phyloP scores from a whole-genome alignment of 2,113 vertebrate genomes.

The Eonycteris spelaea region DNA sequence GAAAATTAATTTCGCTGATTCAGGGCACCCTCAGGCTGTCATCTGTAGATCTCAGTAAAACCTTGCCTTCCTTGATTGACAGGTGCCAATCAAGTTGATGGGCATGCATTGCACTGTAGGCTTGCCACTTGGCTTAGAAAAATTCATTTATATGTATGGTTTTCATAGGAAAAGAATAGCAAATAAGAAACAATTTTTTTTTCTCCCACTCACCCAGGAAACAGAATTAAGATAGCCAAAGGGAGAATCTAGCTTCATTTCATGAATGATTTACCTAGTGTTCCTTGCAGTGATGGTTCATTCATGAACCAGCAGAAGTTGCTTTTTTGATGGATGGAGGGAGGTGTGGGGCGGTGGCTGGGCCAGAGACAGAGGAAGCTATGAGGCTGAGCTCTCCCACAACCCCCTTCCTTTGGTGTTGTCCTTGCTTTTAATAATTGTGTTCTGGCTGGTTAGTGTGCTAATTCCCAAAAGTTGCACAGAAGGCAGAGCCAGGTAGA shows the following conservation, averaged over 20 bases:
- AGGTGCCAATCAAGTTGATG: neutral
- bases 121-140: neutral
- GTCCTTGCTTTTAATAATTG: neutral
- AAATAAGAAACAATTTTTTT: conserved; percentile 15
- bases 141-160: conserved; percentile 35
- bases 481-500: neutral
- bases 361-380: neutral
- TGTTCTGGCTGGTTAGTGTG: neutral
- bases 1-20: conserved; percentile 25
- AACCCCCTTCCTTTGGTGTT: neutral
- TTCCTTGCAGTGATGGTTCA: neutral
- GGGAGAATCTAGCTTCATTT: neutral
- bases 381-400: neutral
- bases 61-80: conserved; percentile 31
- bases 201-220: neutral
- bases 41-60: neutral
- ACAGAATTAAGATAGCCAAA: neutral
- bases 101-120: neutral
- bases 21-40: neutral
- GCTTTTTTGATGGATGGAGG: neutral
- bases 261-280: neutral
- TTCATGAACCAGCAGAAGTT: neutral
- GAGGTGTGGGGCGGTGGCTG: rapidly evolving
- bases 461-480: neutral
- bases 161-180: conserved; percentile 65